phyloP scores from a whole-genome alignment of 2,888 invertebrate genomes.

The Dromius quadrimaculatus region DNA sequence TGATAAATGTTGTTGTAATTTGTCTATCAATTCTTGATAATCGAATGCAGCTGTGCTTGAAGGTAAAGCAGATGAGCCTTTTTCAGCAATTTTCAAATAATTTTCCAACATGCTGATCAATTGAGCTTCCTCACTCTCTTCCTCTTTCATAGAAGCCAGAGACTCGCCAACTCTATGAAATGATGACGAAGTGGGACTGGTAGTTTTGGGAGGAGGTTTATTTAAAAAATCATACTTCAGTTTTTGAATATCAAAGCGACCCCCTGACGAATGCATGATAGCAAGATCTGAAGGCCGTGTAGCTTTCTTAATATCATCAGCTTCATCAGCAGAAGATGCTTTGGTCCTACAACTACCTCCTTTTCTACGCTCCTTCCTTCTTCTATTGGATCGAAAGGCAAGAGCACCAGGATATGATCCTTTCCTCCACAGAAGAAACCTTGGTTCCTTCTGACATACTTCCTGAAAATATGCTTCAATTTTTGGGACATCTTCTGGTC shows the following conservation, averaged over 20 bases:
- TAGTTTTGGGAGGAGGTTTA: constrained; percentile 62
- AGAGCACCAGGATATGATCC: constrained; percentile 84
- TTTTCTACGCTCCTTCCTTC: constrained; percentile 71
- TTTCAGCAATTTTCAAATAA: constrained; percentile 72
- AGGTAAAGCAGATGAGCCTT: constrained; percentile 51
- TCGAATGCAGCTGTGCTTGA: constrained; percentile 64
- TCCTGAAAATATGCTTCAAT: constrained; percentile 89
- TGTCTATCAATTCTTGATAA: constrained; percentile 75
- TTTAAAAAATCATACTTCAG: constrained; percentile 77
- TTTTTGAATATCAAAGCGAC: constrained; percentile 77
- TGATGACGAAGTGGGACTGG: constrained; percentile 52
- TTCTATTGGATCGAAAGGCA: constrained; percentile 70
- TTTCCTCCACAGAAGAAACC: constrained; percentile 85
- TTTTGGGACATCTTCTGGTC: constrained; percentile 81
- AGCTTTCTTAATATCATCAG: constrained; percentile 69
- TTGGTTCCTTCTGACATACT: constrained; percentile 81
- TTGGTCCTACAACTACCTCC: constrained; percentile 78
- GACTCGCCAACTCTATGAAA: constrained; percentile 60
- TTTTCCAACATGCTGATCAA: constrained; percentile 76
- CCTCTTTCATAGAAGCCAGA: constrained; percentile 56
- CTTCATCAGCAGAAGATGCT: constrained; percentile 76
- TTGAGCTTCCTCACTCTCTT: constrained; percentile 70
- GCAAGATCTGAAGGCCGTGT: constrained; percentile 65
- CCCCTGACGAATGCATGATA: constrained; percentile 67
- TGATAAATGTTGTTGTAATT: constrained; percentile 72